Evolutionary conservation across 2,113 vertebrate species (phyloP), one percentile per base, ranked within the genome.

Genomic region (Caretta caretta): DNA sequence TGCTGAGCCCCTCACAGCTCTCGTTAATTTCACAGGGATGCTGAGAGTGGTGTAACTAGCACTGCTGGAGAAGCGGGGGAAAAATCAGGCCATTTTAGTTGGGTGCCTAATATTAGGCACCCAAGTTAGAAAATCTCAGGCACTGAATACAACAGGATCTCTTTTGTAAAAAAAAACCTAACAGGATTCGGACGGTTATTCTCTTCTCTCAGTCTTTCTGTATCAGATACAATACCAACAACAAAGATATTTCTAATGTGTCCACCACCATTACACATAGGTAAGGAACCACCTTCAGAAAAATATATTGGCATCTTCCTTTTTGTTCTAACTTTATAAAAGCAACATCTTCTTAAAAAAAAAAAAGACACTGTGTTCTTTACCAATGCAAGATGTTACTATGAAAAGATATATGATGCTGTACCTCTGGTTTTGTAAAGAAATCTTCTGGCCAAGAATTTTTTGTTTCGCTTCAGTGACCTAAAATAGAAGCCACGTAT

Each of bases 401-500:
- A 54, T 80, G 17, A 1, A 5, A 27, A 4, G 1, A 2, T 0
- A 0, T 13, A 14, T 31, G 46, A 54, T 35, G 17, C 17, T 35
- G 4, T 96, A 97, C 97, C 97, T 97, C 83, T 57, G 82, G 85
- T 6, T 89, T 91, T 69, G 80, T 35, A 84, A 80, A 10, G 80
- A 82, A n/a, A 0, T 0, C 11, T 89, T 93, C 72, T 80, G 86
- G 13, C 85, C 48, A n/a, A 97, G n/a, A 85, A 95, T 27, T 78
- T n/a, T 97, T 46, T 4, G 81, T 92, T 98, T 97, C 42, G 97
- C 95, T 92, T 88, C 76, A 89, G 89, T 4, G 13, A 98, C 94
- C 98, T 98, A 78, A 83, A 96, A 83, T 1, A 82, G 48, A 94
- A 59, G 8, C 4, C 3, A 38, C 56, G 6, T 46, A 12, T 31